Base-by-base conservation (phyloP, 1,140 invertebrate genomes). In the Megalonaias nervosa region DNA sequence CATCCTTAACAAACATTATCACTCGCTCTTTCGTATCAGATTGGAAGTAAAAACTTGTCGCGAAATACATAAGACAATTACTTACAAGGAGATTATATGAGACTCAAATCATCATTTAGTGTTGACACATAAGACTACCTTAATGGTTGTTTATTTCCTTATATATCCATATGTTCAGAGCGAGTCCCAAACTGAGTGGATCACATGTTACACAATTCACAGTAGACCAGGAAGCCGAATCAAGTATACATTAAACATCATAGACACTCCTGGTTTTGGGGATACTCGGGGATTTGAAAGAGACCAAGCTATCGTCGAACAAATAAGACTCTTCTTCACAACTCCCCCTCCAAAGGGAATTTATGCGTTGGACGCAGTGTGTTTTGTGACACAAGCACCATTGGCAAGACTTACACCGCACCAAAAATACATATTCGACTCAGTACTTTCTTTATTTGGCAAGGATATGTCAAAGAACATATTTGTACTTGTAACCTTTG, bases 401-500 rank as follows among this genome's bases (percentile, higher is more conserved):
- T 67, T 69, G 61, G 67, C 74, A n/a, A 38, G 74, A 68, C 55
- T 75, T 16, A 75, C 74, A 17, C 13, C 67, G 1, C 21, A 57
- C 17, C 74, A 75, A 67, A 67, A 21, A 21, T 83, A 83, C 64
- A 81, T 83, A 19, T 83, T 83, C 59, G 58, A 83, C 48, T 70
- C 79, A 23, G 78, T 83, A 16, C 60, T 82, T 62, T 38, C 81
- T 14, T 57, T 82, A n/a, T 83, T 82, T 74, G 81, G 81, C 6
- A 77, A 82, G 64, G 81, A 82, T 57, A 80, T 82, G 19, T 74
- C 56, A 65, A 15, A 75, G 5, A 83, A 84, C 61, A 83, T 83
- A 19, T 77, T 81, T 59, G 26, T 78, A 1, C 67, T 83, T 16
- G 55, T 81, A 15, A 83, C 82, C 2, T 83, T 83, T 68, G 71